A percentile compares a stretch with the other conserved stretches of the same genome.
Conservation (phyloP, 2,113 vertebrate species). For the Hoplias malabaricus region DNA sequence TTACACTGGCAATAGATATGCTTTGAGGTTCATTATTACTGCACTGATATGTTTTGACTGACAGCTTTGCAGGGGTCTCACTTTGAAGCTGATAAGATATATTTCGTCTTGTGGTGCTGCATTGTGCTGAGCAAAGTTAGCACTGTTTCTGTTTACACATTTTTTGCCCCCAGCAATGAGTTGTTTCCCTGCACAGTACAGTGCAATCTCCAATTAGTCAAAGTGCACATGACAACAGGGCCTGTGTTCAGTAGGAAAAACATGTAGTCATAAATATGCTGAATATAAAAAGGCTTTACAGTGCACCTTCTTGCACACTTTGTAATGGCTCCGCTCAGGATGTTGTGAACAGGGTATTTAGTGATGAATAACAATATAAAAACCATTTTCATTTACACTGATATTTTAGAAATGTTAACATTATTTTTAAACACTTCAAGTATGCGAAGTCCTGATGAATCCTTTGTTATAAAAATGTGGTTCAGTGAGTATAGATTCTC, state of each 20-base stretch:
- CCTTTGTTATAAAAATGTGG: too few species aligned
- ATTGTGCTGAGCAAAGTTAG: not conserved
- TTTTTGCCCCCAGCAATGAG: constrained; percentile 7
- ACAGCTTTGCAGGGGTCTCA: not conserved
- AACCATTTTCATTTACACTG: too few species aligned
- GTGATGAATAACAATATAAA: not conserved
- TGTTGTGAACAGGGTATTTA: not conserved
- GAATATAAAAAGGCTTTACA: not conserved
- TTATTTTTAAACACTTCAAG: too few species aligned
- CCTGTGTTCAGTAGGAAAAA: not conserved
- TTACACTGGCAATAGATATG: constrained; percentile 5
- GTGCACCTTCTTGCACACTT: not conserved
- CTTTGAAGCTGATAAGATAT: constrained; percentile 25
- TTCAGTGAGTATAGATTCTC: too few species aligned
- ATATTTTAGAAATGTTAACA: too few species aligned
- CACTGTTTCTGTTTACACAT: not conserved
- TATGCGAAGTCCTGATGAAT: too few species aligned
- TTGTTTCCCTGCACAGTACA: not conserved
- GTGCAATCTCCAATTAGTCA: not conserved
- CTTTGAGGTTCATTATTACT: constrained; percentile 26
- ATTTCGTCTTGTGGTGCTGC: constrained; percentile 1
- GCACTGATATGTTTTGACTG: constrained; percentile 13
- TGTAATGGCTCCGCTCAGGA: not conserved
- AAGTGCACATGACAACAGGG: not conserved
- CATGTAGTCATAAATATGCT: not conserved